Evolutionary conservation across 1,140 invertebrate genomes (phyloP).

Genomic region (Aplysia californica): DNA sequence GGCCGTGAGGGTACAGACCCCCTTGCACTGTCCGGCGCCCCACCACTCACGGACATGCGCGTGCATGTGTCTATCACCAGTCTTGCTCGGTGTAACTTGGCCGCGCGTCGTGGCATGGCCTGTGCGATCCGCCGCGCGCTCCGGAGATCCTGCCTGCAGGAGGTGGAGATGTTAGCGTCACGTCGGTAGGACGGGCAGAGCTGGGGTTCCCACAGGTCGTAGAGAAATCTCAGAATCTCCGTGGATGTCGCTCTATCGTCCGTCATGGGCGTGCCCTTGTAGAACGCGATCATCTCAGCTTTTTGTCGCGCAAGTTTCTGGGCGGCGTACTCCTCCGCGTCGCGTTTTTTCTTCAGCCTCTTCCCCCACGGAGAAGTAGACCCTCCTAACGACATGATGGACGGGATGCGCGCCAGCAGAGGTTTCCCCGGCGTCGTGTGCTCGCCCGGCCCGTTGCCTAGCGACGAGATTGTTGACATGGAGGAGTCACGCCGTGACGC

Average conservation of each 20-base stretch:
- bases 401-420: not conserved
- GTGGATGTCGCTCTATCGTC: not conserved
- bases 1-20: not conserved
- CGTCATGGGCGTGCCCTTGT: constrained; percentile 11
- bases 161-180: not conserved
- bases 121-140: not conserved
- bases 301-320: constrained; percentile 2
- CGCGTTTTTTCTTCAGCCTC: not conserved
- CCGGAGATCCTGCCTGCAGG: not conserved
- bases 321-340: not conserved
- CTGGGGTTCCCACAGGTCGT: constrained; percentile 17
- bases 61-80: constrained; percentile 3
- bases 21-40: not conserved
- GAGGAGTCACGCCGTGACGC: not conserved
- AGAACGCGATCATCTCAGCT: not conserved
- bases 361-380: not conserved
- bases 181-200: not conserved
- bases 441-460: too few species aligned
- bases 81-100: not conserved
- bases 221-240: constrained; percentile 11
- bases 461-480: not conserved
- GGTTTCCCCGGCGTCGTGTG: not conserved
- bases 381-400: not conserved
- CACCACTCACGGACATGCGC: not conserved
- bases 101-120: not conserved